Base-by-base conservation (phyloP, 2,113 vertebrate species). In the Gallinago paraguaiae region DNA sequence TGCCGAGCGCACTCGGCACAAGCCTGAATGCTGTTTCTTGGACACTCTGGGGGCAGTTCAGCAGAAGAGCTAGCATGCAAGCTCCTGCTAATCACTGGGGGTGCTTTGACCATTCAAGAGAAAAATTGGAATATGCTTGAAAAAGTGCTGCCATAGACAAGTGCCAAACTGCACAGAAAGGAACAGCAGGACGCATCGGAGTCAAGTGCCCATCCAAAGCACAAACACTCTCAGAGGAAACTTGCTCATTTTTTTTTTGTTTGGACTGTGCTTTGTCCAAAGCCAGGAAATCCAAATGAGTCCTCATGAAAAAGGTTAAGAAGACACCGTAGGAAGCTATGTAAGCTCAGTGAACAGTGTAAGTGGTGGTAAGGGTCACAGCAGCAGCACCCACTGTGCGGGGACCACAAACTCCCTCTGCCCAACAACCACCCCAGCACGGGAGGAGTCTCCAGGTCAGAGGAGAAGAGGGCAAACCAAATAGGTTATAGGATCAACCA, bases 81-180 rank as follows among this genome's bases (percentile, higher is more conserved):
- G 81, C 85, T 86, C 16, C 76, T 41, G 90, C 45, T 90, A 65
- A 95, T 67, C 93, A 57, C 85, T 86, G 50, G 74, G 57, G 56
- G 82, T 39, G 61, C 90, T 95, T 82, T 93, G 95, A 91, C 85
- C 86, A 84, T 72, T 95, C 87, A 69, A 86, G 93, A 75, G 69
- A 84, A 90, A 91, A 96, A 88, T 19, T 95, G 95, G 85, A 96
- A 95, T 76, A 95, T 56, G 64, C 90, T 88, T 72, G 51, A 27
- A 82, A 83, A 93, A 92, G 85, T 60, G 72, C 72, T 86, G 67
- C 90, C 76, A 60, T 2, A 96, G 86, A 84, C 76, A 87, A 81
- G 90, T 95, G 96, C 96, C 96, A 96, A 96, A 61, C 28, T 1
- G 2, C 90, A 84, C 61, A 93, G 31, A 96, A 97, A 96, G 83